phyloP scores from a whole-genome alignment of 1,140 invertebrate species.

The Physella acuta region DNA sequence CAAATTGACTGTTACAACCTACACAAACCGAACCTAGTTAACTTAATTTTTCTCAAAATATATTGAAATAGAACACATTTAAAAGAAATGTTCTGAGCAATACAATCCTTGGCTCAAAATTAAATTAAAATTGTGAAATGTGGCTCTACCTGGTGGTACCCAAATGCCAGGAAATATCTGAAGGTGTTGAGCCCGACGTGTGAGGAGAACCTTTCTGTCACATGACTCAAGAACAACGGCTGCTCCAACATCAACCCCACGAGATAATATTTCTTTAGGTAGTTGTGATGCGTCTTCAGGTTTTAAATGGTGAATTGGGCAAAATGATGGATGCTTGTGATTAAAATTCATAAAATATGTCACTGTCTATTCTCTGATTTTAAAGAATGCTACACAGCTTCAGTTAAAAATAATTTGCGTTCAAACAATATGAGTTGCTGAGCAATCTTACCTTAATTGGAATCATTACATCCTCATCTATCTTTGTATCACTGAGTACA shows the following conservation, averaged over 20 bases:
- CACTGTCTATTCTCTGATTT: too few relatives aligned
- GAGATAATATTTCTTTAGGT: slow-evolving; percentile 32
- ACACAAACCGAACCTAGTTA: too few relatives aligned
- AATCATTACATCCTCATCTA: not conserved
- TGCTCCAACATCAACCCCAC: slow-evolving; percentile 58
- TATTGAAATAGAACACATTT: too few relatives aligned
- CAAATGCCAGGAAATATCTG: slow-evolving; percentile 60
- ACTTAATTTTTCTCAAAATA: too few relatives aligned
- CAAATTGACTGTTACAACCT: too few relatives aligned
- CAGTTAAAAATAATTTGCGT: too few relatives aligned
- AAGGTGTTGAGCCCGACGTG: slow-evolving; percentile 54
- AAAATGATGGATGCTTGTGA: slow-evolving; percentile 51
- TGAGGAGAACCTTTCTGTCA: slow-evolving; percentile 57
- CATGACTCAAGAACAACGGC: slow-evolving; percentile 52
- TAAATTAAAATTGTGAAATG: not conserved
- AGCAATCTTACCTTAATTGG: not conserved
- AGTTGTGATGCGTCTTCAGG: slow-evolving; percentile 21
- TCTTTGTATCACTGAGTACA: not conserved
- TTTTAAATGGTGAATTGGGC: slow-evolving; percentile 42
- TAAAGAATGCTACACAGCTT: too few relatives aligned
- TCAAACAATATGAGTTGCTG: too few relatives aligned
- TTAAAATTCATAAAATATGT: too few relatives aligned
- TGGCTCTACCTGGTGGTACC: slow-evolving; percentile 58
- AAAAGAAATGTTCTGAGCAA: too few relatives aligned
- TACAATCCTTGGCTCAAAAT: too few relatives aligned